Conservation (phyloP, 2,888 invertebrate genomes). For the Syrphus vitripennis region DNA sequence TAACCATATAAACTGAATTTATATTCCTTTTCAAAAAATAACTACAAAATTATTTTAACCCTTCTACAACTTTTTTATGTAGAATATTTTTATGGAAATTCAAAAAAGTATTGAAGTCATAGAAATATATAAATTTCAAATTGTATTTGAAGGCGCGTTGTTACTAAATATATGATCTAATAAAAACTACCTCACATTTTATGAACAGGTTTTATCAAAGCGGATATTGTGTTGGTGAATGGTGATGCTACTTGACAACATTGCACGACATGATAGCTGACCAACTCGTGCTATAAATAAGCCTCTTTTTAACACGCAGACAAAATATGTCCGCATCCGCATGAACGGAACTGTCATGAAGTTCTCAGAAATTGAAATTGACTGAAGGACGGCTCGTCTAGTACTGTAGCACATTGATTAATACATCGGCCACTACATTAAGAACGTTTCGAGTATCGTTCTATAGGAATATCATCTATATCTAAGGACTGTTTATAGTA, state of each 20-base stretch:
- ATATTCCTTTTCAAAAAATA: conserved; percentile 1
- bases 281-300: not conserved
- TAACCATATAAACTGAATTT: conserved; percentile 50
- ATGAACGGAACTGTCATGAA: not conserved
- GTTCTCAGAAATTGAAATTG: not conserved
- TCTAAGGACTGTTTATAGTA: no score
- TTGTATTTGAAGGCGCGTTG: no score
- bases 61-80: no score
- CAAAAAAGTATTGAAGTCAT: not conserved
- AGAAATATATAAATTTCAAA: conserved; percentile 28
- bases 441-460: no score
- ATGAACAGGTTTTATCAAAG: not conserved
- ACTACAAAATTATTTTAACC: conserved; percentile 30
- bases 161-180: no score
- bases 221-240: not conserved
- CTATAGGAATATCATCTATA: no score
- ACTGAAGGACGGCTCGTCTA: not conserved
- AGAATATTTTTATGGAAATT: not conserved
- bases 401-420: conserved; percentile 25
- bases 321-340: not conserved
- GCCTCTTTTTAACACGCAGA: not conserved
- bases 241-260: not conserved
- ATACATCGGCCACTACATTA: conserved; percentile 46
- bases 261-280: not conserved
- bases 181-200: conserved; percentile 23